Percentiles rank a stretch among this genome's conserved stretches.
Conservation (phyloP, 2,888 invertebrate species). For the Zaprionus bogoriensis region DNA sequence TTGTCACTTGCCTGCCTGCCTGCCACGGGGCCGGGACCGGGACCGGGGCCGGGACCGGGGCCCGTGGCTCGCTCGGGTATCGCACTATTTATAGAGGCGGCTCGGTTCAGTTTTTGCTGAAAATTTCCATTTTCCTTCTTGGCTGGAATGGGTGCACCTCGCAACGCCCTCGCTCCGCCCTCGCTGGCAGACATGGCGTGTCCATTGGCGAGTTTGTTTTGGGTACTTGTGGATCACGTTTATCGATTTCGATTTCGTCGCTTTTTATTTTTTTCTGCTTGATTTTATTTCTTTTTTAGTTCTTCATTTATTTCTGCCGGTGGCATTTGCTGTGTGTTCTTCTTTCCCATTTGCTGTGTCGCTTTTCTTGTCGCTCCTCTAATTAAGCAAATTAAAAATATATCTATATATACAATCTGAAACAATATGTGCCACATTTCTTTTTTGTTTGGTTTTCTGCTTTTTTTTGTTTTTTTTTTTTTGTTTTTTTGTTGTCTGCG, state of each 20-base stretch:
- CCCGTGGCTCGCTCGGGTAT: conserved; percentile 11
- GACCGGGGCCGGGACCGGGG: neutral
- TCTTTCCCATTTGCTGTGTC: conserved; percentile 17
- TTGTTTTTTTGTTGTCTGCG: neutral
- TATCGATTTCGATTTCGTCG: conserved; percentile 61
- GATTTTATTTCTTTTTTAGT: conserved; percentile 6
- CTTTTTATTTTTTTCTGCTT: neutral
- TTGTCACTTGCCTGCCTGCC: conserved; percentile 37
- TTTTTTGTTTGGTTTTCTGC: neutral
- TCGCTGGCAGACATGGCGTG: neutral
- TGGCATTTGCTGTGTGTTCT: conserved; percentile 24
- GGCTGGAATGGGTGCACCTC: conserved; percentile 21
- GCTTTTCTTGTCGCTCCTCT: conserved; percentile 46
- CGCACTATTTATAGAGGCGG: conserved; percentile 46
- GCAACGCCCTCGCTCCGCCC: neutral
- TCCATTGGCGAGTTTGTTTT: conserved; percentile 8
- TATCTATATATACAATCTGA: conserved; percentile 21
- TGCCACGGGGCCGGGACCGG: no score
- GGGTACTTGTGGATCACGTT: conserved; percentile 56
- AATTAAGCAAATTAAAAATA: conserved; percentile 74
- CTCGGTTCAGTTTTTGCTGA: conserved; percentile 23
- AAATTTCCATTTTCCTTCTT: conserved; percentile 37
- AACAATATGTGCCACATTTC: conserved; percentile 21
- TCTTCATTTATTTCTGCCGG: conserved; percentile 26
- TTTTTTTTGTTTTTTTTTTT: neutral